Base-by-base conservation (phyloP, 2,797 vertebrate genomes). In the Taenioides sp. region DNA sequence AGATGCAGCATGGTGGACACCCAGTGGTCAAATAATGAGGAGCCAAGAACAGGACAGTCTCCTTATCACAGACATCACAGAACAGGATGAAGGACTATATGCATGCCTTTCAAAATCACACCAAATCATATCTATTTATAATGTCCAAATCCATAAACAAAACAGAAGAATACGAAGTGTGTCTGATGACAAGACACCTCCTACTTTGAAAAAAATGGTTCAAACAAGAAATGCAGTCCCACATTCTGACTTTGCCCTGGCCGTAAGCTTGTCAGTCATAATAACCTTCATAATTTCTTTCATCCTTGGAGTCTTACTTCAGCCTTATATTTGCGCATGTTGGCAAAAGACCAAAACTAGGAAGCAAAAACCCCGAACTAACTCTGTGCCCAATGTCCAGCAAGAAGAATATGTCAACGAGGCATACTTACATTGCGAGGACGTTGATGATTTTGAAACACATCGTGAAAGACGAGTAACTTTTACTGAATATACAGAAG, bases 271-370 rank as follows among this genome's bases (percentile, higher is more conserved):
- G 62, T 96, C 97, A 0, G 92, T 99, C 80, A 76, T 96, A 60
- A 88, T 96, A 70, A 96, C 96, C 0, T 98, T 98, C 75, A 54
- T 96, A 1, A 77, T 94, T 50, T 96, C 96, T 25, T 99, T 99
- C 85, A 87, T 94, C 60, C 86, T 98, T 43, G 97, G 97, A 58
- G 93, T 93, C 59, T 65, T 96, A 1, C 70, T 91, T 10, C 95
- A 97, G 86, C 97, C 97, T 28, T 91, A 84, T 61, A 65, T 97
- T 17, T 92, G 93, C 37, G 77, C 54, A 16, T 84, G 96, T 37
- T 95, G 94, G 86, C 86, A 61, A 72, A 91, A 69, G 71, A 22
- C 90, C 22, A 27, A 27, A 73, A 71, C 34, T 4, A 89, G 81
- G 66, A 92, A 89, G 83, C 78, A 43, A 0, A 49, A 86, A 0